Percentiles rank a stretch among this genome's conserved stretches.
phyloP scores from a whole-genome alignment of 2,797 vertebrate genomes.

The Crypturellus tataupa region DNA sequence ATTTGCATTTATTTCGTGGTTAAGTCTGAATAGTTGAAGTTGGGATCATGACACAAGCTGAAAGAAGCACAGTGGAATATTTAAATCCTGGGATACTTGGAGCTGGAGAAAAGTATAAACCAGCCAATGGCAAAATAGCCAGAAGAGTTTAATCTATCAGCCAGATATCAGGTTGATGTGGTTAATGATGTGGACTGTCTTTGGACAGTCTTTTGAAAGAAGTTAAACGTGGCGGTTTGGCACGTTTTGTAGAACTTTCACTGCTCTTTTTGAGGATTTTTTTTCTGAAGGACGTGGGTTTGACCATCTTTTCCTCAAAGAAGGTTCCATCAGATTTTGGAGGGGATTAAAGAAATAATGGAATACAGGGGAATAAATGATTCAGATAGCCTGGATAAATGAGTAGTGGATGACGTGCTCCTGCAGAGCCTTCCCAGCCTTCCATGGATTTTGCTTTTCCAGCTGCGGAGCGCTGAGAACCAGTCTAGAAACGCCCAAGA shows the following conservation, averaged over 20 bases:
- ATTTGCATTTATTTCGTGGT: not conserved
- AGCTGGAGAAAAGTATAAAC: not conserved
- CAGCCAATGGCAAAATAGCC: not conserved
- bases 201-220: not conserved
- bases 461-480: not conserved
- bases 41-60: not conserved
- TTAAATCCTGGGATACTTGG: not conserved
- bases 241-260: not conserved
- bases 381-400: not conserved
- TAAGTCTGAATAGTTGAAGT: not conserved
- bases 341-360: not conserved
- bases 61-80: not conserved
- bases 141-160: not conserved
- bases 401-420: rapidly evolving
- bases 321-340: not conserved
- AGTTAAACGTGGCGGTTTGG: not conserved
- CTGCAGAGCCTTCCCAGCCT: not conserved
- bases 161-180: not conserved
- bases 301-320: not conserved
- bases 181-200: not conserved
- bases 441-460: not conserved
- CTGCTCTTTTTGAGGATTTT: not conserved
- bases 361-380: not conserved
- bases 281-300: not conserved
- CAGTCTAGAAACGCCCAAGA: not conserved